A percentile compares a stretch with the other conserved stretches of the same genome.
Evolutionary conservation across 2,797 vertebrate species (phyloP).

Genomic region (Sciaenops ocellatus): DNA sequence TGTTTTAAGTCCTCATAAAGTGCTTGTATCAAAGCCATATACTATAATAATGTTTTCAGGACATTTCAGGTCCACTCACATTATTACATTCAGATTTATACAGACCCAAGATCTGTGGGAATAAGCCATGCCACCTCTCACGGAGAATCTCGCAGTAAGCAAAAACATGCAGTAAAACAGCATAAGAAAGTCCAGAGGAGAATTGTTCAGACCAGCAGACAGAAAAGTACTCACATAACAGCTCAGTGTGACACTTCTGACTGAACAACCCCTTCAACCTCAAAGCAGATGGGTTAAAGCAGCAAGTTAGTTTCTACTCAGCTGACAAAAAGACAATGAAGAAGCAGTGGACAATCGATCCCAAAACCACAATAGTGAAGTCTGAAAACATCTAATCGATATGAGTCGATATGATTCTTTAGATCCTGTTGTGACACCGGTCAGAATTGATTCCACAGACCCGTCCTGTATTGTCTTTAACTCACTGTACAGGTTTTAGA

Average conservation of each 20-base stretch:
- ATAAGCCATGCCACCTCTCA: not conserved
- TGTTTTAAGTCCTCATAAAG: not conserved
- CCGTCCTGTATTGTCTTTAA: too few species aligned
- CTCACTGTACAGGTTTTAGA: not conserved
- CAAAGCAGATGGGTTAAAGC: not conserved
- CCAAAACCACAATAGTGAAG: not conserved
- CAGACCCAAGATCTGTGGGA: not conserved
- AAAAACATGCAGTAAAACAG: not conserved
- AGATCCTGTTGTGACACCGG: not conserved
- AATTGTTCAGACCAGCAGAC: not conserved
- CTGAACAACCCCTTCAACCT: constrained; percentile 2
- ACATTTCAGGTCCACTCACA: constrained; percentile 8
- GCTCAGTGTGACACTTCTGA: constrained; percentile 1
- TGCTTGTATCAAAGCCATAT: not conserved
- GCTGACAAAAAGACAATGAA: not conserved
- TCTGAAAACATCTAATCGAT: not conserved
- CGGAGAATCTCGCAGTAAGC: not conserved
- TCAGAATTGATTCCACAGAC: not conserved
- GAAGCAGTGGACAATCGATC: not conserved
- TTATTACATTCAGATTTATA: constrained; percentile 2
- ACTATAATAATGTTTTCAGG: not conserved
- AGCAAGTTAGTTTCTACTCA: not conserved
- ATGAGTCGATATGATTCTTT: not conserved
- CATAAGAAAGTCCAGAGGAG: constrained; percentile 8
- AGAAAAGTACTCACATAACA: not conserved